Percentiles rank a stretch among this genome's conserved stretches.
phyloP scores from a whole-genome alignment of 2,113 vertebrate genomes.

The Paradoxurus hermaphroditus region DNA sequence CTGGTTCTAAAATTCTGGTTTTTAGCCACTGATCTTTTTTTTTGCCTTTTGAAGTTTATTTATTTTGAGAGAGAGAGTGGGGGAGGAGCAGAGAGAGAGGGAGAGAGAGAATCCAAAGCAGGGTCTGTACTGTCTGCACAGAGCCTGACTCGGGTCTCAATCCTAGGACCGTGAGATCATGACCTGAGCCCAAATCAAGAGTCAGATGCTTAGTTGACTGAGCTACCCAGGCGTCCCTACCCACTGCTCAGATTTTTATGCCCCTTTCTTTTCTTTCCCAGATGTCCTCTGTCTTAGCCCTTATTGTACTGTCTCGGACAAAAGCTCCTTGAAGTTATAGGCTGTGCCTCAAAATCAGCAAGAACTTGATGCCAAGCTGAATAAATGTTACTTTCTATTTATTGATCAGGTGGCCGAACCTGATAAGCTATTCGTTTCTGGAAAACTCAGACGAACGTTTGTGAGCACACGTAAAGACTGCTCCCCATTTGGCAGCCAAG shows the following conservation, averaged over 20 bases:
- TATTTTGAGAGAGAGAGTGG: no score
- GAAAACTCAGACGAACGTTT: not conserved
- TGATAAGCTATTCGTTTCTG: not conserved
- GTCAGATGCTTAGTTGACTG: no score
- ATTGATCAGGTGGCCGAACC: not conserved
- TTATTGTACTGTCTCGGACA: not conserved
- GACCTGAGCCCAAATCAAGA: no score
- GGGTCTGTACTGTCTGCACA: no score
- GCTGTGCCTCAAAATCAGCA: not conserved
- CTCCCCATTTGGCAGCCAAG: not conserved
- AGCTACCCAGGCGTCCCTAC: not conserved
- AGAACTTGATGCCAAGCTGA: not conserved
- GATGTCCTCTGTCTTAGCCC: not conserved
- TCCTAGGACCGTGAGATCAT: no score
- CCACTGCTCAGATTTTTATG: rapidly evolving
- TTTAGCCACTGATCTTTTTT: not conserved
- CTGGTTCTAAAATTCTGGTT: not conserved
- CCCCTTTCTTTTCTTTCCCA: not conserved
- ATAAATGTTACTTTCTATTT: not conserved
- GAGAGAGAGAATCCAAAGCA: no score
- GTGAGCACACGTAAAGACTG: not conserved
- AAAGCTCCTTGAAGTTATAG: not conserved
- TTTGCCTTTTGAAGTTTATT: no score
- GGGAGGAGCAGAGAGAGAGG: no score
- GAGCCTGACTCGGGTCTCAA: rapidly evolving